Evolutionary conservation across 2,888 invertebrate genomes (phyloP), one percentile per base, ranked within the genome.

Genomic region (Athrips mouffetella): DNA sequence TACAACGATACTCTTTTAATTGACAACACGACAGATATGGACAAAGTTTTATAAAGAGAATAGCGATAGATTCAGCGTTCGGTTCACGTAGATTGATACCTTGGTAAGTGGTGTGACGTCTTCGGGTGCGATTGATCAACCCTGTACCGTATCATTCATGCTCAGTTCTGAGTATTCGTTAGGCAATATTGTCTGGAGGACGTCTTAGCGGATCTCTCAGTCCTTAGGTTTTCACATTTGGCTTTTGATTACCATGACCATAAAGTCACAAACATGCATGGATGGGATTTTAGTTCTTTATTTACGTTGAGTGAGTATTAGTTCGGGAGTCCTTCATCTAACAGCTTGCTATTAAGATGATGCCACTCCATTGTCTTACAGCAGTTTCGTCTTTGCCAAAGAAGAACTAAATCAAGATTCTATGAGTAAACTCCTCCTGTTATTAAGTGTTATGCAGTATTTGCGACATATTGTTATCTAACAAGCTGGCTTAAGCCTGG

Each of bases 151-250:
- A 73, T 80, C 81, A 81, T 80, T 80, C 76, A 80, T 46, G 62
- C 58, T 63, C 55, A 65, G 70, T 82, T 86, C 81, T 56, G 68
- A 77, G 78, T 79, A 80, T 61, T 64, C 27, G 66, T 86, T 84
- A 73, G 67, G 85, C 76, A 86, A 87, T 69, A 63, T 71, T 73
- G 80, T 73, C 70, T 74, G 68, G 74, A 80, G 85, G 86, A 79
- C 80, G 70, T 57, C 55, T 67, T 71, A 54, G 63, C 84, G 83
- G 84, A 87, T 85, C 73, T 76, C 51, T 18, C 29, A 11, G 40
- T 23, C 37, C 37, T 41, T 41, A 41, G 41, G 25, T 41, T 27
- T 41, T 41, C 27, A 37, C 37, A 11, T 21, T 37, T 25, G 16
- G 30, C 20, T 45, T 15, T 25, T 30, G 23, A 29, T 11, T 40